phyloP scores from a whole-genome alignment of 2,888 invertebrate genomes.

The Cephus nigrinus region DNA sequence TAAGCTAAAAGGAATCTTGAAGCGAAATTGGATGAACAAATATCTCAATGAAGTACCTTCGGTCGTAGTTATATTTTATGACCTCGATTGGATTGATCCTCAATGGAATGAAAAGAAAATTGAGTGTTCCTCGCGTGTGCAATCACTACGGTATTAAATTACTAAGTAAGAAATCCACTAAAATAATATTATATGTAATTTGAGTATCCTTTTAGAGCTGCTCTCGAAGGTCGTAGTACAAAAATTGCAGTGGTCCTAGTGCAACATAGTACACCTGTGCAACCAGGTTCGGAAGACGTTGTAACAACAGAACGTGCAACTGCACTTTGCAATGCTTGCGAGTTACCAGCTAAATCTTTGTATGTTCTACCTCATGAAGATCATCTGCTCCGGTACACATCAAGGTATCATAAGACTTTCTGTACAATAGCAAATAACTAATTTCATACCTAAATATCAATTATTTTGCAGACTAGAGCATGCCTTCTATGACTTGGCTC shows the following conservation, averaged over 20 bases:
- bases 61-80: conserved; percentile 94
- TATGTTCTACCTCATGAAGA: conserved; percentile 94
- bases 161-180: conserved; percentile 16
- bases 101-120: conserved; percentile 95
- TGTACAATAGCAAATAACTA: neutral
- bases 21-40: conserved; percentile 95
- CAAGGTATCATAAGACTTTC: conserved; percentile 64
- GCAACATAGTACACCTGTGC: conserved; percentile 83
- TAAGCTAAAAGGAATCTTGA: conserved; percentile 92
- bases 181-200: neutral
- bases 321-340: conserved; percentile 90
- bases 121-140: conserved; percentile 91
- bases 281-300: conserved; percentile 84
- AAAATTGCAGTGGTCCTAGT: conserved; percentile 90
- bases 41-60: conserved; percentile 91
- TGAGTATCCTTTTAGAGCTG: conserved; percentile 69
- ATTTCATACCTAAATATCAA: neutral
- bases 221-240: conserved; percentile 78
- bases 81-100: conserved; percentile 96
- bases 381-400: conserved; percentile 79
- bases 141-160: conserved; percentile 74
- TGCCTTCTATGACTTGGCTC: conserved; percentile 93
- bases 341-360: conserved; percentile 90
- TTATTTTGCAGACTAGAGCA: conserved; percentile 79
- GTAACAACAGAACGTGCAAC: conserved; percentile 91